Evolutionary conservation across 2,797 vertebrate species (phyloP), one percentile per base, ranked within the genome.

Genomic region (Limnodromus scolopaceus): DNA sequence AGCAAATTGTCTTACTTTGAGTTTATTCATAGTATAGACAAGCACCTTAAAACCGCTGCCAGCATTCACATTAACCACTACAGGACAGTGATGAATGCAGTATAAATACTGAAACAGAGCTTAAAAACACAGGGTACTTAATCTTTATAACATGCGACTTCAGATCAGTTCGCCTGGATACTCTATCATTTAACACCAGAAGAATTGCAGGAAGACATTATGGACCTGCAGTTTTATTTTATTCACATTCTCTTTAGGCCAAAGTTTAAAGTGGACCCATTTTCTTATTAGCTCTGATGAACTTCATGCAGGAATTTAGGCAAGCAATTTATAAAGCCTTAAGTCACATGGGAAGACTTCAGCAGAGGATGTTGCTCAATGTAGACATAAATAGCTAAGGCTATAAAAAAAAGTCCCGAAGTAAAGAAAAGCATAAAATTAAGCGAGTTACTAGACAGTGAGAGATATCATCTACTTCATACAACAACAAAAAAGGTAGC

Each of bases 71-170:
- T 84, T 58, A 94, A 74, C 63, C 55, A 63, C 48, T 39, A 51
- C n/a, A 72, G 55, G 74, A 93, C 94, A 97, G 65, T 92, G 94
- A 96, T 79, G 39, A 95, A 97, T 93, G 92, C 49, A 84, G 72
- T 63, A 72, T 87, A 95, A 96, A 92, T 76, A 90, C 46, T 43
- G 70, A 84, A 91, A 84, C 53, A 86, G 36, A 94, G 54, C 79
- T 93, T 86, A 90, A 76, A 79, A 90, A 93, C 89, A 88, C 34
- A 34, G n/a, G 55, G 70, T 69, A 90, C 74, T 94, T 95, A 65
- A 96, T 95, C 95, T 95, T 94, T 70, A 28, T 82, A 95, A 84
- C 74, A 51, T 5, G 22, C 0, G 1, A 66, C 80, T 94, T 88
- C 84, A 87, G 43, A 49, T 81, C 65, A 45, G 43, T 82, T 84